phyloP scores from a whole-genome alignment of 1,140 invertebrate species.

The Anoplophora glabripennis region DNA sequence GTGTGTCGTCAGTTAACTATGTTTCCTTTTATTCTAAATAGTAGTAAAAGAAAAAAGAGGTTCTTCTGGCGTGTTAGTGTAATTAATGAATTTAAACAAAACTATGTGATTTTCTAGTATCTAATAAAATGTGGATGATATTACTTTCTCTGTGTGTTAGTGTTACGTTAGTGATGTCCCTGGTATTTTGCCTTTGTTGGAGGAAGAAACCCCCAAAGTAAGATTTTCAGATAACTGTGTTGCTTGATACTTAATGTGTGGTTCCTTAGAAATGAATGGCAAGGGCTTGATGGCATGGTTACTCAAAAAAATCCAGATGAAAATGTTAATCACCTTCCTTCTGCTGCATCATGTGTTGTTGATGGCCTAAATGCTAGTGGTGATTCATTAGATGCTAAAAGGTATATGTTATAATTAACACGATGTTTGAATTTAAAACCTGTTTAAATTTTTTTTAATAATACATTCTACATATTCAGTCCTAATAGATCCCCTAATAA shows the following conservation, averaged over 20 bases:
- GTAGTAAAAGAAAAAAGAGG: no score
- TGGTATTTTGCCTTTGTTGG: slow-evolving; percentile 41
- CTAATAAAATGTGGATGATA: slow-evolving; percentile 32
- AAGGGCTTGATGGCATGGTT: slow-evolving; percentile 56
- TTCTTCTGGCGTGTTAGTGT: no score
- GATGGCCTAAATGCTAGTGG: slow-evolving; percentile 35
- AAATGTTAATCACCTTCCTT: slow-evolving; percentile 50
- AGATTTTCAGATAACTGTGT: slow-evolving; percentile 24
- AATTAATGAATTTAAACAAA: no score
- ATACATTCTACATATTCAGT: no score
- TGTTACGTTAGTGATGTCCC: slow-evolving; percentile 34
- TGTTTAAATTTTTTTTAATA: no score
- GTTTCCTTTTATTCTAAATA: no score
- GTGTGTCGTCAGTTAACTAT: no score
- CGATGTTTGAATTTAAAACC: no score
- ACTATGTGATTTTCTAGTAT: no score
- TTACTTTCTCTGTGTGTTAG: slow-evolving; percentile 24
- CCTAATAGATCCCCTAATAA: no score
- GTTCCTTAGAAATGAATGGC: slow-evolving; percentile 52
- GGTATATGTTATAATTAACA: slow-evolving; percentile 27
- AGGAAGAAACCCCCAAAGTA: slow-evolving; percentile 43
- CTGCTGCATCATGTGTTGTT: slow-evolving; percentile 34
- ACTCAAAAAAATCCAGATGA: slow-evolving; percentile 56
- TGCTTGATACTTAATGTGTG: slow-evolving; percentile 23
- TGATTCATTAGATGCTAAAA: slow-evolving; percentile 42